Conservation (phyloP, 92 coral and sea anemone species). For the Plumapathes pennacea region DNA sequence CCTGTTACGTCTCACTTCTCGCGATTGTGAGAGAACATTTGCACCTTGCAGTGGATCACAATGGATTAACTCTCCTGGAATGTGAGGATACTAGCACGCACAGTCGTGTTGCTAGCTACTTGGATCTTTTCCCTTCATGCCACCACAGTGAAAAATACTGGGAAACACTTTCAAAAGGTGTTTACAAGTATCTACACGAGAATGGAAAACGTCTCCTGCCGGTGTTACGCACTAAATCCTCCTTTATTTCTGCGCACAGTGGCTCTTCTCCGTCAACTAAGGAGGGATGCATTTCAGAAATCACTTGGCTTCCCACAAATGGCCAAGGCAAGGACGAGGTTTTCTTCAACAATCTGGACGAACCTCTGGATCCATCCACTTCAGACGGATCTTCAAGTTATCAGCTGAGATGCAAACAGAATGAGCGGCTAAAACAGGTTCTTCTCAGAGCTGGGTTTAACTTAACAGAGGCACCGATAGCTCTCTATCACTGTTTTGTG, state of each 20-base stretch:
- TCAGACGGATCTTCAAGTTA: neutral
- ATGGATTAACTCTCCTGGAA: neutral
- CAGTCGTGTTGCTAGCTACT: conserved; percentile 25
- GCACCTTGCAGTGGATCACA: neutral
- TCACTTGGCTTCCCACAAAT: conserved; percentile 69
- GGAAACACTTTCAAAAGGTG: conserved; percentile 49
- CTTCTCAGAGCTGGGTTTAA: conserved; percentile 61
- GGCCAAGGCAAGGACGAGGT: conserved; percentile 46
- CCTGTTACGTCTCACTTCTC: conserved; percentile 59
- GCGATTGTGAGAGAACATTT: conserved; percentile 21
- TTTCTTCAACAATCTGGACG: conserved; percentile 41
- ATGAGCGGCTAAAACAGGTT: conserved; percentile 12
- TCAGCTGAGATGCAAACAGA: neutral
- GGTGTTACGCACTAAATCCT: conserved; percentile 17
- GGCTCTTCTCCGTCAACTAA: neutral
- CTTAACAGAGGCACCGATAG: conserved; percentile 36
- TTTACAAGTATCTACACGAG: conserved; percentile 47
- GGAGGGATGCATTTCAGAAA: neutral
- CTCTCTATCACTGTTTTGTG: conserved; percentile 11
- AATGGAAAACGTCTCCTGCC: conserved; percentile 54
- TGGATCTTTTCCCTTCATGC: conserved; percentile 46
- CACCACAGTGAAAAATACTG: conserved; percentile 23
- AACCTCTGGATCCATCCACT: neutral
- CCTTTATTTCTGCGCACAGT: neutral
- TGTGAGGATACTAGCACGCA: neutral